These are phyloP conservation scores for Hydropsyche betteni DNA, from an alignment of 2,888 invertebrate species.

Conservation along the genomic window DNA sequence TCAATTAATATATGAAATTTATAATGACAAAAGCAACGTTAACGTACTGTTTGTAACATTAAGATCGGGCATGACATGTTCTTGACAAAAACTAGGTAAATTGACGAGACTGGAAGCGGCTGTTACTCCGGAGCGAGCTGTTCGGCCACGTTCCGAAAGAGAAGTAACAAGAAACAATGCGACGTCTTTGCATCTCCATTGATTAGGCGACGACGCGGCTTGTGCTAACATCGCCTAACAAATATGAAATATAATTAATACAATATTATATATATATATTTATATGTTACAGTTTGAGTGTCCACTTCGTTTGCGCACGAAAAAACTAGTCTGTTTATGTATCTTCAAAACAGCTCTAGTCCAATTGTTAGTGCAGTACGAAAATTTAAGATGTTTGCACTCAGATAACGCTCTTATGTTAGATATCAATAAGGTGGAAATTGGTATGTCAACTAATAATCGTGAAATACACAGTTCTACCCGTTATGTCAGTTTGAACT, in stretches of 20 bases:
- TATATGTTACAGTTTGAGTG: too few species aligned
- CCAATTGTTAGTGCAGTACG: too few species aligned
- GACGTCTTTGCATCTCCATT: constrained; percentile 94
- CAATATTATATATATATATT: too few species aligned
- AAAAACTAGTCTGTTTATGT: too few species aligned
- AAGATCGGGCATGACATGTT: constrained; percentile 88
- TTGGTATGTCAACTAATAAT: too few species aligned
- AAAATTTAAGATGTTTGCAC: too few species aligned
- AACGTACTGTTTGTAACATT: constrained; percentile 73
- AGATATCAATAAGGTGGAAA: too few species aligned
- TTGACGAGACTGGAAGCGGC: constrained; percentile 90
- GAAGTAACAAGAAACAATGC: constrained; percentile 97
- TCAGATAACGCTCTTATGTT: too few species aligned
- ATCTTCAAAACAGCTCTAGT: too few species aligned
- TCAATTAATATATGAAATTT: constrained; percentile 17
- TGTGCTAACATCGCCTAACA: constrained; percentile 76
- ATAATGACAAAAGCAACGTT: constrained; percentile 29
- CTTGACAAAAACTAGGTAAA: constrained; percentile 86
- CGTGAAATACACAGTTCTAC: too few species aligned
- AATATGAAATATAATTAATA: not conserved
- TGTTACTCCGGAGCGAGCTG: constrained; percentile 90
- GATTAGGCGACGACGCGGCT: constrained; percentile 75
- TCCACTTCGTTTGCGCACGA: too few species aligned
- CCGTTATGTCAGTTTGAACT: too few species aligned
- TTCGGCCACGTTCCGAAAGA: constrained; percentile 88